Conservation (phyloP, 1,140 invertebrate species). For the Brachionus calyciflorus region DNA sequence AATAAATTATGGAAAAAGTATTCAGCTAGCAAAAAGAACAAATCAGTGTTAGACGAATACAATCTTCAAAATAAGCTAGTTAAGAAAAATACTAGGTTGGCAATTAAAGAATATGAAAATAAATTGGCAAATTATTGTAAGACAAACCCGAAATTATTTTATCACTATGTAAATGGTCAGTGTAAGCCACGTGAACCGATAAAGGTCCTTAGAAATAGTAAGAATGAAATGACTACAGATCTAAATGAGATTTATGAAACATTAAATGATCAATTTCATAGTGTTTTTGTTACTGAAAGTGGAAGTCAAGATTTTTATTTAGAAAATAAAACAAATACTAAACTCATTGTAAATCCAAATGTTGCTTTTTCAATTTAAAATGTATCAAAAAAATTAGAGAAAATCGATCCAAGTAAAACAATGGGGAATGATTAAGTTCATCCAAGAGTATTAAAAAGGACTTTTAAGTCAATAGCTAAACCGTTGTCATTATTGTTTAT, state of each 20-base stretch:
- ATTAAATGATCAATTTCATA: not conserved
- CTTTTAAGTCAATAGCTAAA: not conserved
- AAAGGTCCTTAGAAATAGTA: not conserved
- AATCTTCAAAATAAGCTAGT: no score
- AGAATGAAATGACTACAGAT: not conserved
- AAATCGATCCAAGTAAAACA: not conserved
- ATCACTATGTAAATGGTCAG: not conserved
- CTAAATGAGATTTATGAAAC: not conserved
- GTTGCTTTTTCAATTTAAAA: not conserved
- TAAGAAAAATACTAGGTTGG: no score
- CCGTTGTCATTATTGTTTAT: conserved; percentile 25
- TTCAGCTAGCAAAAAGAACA: no score
- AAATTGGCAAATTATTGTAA: not conserved
- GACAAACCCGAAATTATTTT: not conserved
- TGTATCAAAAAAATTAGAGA: not conserved
- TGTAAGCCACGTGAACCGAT: not conserved
- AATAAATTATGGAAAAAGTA: no score
- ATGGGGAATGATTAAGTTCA: not conserved
- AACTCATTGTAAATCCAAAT: not conserved
- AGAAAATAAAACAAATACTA: not conserved
- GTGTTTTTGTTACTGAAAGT: not conserved
- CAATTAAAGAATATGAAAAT: no score
- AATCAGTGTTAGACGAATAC: no score
- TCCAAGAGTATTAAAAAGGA: not conserved
- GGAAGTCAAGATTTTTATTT: not conserved